Conservation (phyloP, 2,113 vertebrate genomes). For the Channa maculata region DNA sequence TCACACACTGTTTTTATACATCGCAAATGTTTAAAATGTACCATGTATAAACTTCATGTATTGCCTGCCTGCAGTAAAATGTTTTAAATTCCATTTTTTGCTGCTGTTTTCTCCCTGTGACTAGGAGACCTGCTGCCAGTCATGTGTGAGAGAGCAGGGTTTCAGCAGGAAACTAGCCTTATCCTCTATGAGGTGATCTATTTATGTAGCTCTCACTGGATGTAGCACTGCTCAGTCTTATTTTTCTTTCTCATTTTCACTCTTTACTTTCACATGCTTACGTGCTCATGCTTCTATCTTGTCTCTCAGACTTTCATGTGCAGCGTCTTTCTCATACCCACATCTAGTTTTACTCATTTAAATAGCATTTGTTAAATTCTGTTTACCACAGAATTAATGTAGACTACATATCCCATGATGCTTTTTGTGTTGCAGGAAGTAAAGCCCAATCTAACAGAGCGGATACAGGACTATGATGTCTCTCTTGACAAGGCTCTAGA, state of each 20-base stretch:
- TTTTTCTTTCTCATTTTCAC: conserved; percentile 12
- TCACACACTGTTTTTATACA: neutral
- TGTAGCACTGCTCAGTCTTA: too few species aligned
- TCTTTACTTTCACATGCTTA: conserved; percentile 3
- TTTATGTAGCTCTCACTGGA: conserved; percentile 26
- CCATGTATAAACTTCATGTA: neutral
- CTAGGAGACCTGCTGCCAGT: conserved; percentile 97
- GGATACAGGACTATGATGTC: conserved; percentile 99
- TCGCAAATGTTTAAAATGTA: neutral
- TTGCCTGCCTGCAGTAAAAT: neutral
- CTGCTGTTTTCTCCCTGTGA: conserved; percentile 39
- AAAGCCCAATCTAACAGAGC: conserved; percentile 99
- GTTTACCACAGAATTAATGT: too few species aligned
- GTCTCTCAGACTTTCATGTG: neutral
- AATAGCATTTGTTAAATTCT: neutral
- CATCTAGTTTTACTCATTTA: neutral
- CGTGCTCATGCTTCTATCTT: neutral
- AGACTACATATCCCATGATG: neutral
- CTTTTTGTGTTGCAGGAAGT: conserved; percentile 89
- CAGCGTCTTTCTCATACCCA: neutral
- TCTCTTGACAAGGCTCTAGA: conserved; percentile 99
- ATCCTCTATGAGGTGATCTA: conserved; percentile 97
- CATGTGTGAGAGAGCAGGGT: conserved; percentile 99
- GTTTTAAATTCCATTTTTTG: neutral
- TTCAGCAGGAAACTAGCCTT: conserved; percentile 99